Base-by-base conservation (phyloP, 1,140 invertebrate genomes). In the Acromyrmex charruanus region DNA sequence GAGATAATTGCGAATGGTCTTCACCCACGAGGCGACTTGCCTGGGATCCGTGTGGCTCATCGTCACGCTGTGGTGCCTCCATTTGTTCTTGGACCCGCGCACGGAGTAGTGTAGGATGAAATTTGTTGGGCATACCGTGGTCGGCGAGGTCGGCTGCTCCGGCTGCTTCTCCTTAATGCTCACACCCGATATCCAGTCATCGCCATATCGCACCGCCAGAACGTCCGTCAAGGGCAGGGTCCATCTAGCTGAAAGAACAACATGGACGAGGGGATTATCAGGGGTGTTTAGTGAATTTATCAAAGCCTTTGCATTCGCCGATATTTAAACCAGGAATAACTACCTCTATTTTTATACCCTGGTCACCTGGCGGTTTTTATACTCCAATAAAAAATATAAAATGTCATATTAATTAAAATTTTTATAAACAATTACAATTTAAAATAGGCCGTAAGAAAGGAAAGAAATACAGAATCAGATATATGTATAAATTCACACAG, bases 71-170 rank as follows among this genome's bases (percentile, higher is more conserved):
- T 96, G 95, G 87, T 96, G 95, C 44, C 96, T 95, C 97, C 96
- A 97, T 90, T 95, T 96, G 90, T 96, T 96, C 85, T 96, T 96
- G 21, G 95, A 91, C 2, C 94, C 94, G 72, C 95, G 93, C n/a
- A 96, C 95, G 0, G 96, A 96, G 93, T 97, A 97, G 89, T 97
- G 96, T 3, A 97, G 95, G 55, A 96, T 96, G 80, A 97, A 96
- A 89, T 96, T 96, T 63, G 96, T 95, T 10, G 95, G 95, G 39
- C 95, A 93, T 3, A 94, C 92, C 85, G 74, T 85, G n/a, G 89
- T 72, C 69, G 92, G 89, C 74, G 89, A 88, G 10, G 92, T 87
- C 49, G 93, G 75, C 44, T 87, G 88, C 6, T 84, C 75, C 12
- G 79, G 65, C 25, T 90, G 85, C n/a, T 89, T 91, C 35, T 92